Evolutionary conservation across 2,888 invertebrate species (phyloP), one percentile per base, ranked within the genome.

Genomic region (Himalopsyche tibetana): DNA sequence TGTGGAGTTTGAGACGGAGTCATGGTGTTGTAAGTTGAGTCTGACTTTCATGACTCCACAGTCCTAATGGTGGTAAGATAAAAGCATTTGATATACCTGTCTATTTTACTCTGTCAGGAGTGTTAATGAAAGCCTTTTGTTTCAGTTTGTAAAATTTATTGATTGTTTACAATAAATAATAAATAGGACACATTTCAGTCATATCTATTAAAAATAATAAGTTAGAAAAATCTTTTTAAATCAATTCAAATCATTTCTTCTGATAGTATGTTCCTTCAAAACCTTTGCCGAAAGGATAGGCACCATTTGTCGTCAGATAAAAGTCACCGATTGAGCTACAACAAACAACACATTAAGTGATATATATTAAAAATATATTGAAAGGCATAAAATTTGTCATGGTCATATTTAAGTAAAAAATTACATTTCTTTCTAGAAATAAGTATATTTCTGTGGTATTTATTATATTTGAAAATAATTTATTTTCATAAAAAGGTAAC

Each of bases 311-410:
- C 81, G 91, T 92, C 88, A 93, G 90, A 88, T 92, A 93, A 89
- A 91, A 93, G 19, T 92, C 92, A 88, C 93, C 93, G 89, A 90
- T 89, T 63, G 93, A 92, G 89, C 93, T 93, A 92, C 83, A 93
- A 86, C 6, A 63, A 42, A 63, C 3, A 63, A 56, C 2, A 56
- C 8, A 63, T 4, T 4, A 80, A 36, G n/a, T 74, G 74, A n/a
- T n/a, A n/a, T n/a, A n/a, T 28, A 28, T 28, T 93, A 88, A 83
- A 86, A 88, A 82, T n/a, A 40, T 11, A 5, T 19, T 83, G 11
- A 79, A 56, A n/a, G 42, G 5, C 4, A 51, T 2, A 8, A 2
- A 9, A 45, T 42, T 42, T 42, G 42, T 42, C 6, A 45, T 45
- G 45, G 9, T 45, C 9, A 2, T 51, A 15, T 51, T 51, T 51